Percentiles rank a stretch among this genome's conserved stretches.
Conservation (phyloP, 1,140 invertebrate species). For the Zaprionus camerounensis region DNA sequence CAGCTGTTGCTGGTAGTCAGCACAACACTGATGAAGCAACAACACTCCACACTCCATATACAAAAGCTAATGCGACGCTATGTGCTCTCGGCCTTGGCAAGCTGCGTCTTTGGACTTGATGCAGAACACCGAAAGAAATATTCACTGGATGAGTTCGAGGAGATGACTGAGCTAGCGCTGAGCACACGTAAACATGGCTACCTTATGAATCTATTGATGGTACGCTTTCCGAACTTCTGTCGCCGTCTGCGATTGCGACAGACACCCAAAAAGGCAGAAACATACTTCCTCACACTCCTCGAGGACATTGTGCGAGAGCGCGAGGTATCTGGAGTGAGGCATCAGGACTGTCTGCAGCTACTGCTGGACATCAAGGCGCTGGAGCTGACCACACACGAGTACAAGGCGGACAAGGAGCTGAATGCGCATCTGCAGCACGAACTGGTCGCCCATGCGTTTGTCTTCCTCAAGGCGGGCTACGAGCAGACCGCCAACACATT, state of each 20-base stretch:
- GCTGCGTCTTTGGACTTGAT: conserved; percentile 70
- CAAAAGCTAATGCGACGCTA: conserved; percentile 73
- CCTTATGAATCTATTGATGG: conserved; percentile 68
- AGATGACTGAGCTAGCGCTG: conserved; percentile 76
- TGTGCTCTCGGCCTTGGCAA: conserved; percentile 62
- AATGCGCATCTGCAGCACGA: conserved; percentile 67
- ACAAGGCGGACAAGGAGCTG: conserved; percentile 63
- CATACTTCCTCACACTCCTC: conserved; percentile 85
- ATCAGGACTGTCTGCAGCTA: conserved; percentile 86
- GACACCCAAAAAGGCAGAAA: conserved; percentile 68
- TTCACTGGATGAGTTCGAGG: conserved; percentile 65
- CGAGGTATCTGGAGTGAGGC: conserved; percentile 79
- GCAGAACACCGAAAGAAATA: conserved; percentile 54
- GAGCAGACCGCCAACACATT: conserved; percentile 86
- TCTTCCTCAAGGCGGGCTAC: conserved; percentile 88
- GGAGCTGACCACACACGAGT: conserved; percentile 72
- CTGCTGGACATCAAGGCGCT: conserved; percentile 74
- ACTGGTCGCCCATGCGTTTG: conserved; percentile 86
- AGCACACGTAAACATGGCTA: conserved; percentile 72
- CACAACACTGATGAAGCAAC: conserved; percentile 59
- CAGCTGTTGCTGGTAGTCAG: conserved; percentile 58
- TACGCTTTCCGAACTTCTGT: conserved; percentile 71
- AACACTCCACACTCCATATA: conserved; percentile 67
- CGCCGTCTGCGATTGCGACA: conserved; percentile 54
- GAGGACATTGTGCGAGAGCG: conserved; percentile 84